Base-by-base conservation (phyloP, 2,888 invertebrate species). In the Pammene fasciana region DNA sequence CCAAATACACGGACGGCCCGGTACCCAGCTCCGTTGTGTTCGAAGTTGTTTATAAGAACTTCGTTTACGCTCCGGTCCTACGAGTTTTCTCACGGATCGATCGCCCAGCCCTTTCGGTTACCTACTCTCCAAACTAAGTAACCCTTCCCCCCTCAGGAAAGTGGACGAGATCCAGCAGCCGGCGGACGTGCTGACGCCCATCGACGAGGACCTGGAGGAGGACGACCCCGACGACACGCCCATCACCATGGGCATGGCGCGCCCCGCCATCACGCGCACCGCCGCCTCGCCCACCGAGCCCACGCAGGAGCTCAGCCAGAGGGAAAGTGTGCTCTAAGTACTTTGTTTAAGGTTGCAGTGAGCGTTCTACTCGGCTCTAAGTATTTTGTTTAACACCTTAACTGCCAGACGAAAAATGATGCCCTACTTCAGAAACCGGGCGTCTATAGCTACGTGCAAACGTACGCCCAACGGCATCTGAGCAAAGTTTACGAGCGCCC, bases 231-330 rank as follows among this genome's bases (percentile, higher is more conserved):
- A 94, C 73, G 94, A 94, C 77, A 94, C 94, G 34, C 95, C 95
- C 61, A 95, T 96, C 77, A 95, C 95, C 1, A 96, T 96, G 92
- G 94, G 94, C 0, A 85, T 87, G 18, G 81, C 76, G 0, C 72
- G 85, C 0, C 97, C 97, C 62, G 95, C 95, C 84, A 97, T 97
- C 76, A 93, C 95, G 5, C 95, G 96, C 88, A 97, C 97, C 0
- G 95, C 96, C 56, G 95, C 97, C 57, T 95, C 95, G 68, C 95
- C 95, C 43, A 84, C 87, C 70, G 94, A 93, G 73, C 93, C 41
- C 16, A 18, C 94, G 0, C 91, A 77, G 0, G 83, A 82, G 70
- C 87, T 76, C 38, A 94, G 94, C 81, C 96, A 96, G 85, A 93
- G 96, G 72, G 96, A 96, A 82, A 96, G 96, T 68, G 96, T 96